These are phyloP conservation scores for Thomomys bottae DNA, from an alignment of 2,113 vertebrate species.

Conservation along the genomic window DNA sequence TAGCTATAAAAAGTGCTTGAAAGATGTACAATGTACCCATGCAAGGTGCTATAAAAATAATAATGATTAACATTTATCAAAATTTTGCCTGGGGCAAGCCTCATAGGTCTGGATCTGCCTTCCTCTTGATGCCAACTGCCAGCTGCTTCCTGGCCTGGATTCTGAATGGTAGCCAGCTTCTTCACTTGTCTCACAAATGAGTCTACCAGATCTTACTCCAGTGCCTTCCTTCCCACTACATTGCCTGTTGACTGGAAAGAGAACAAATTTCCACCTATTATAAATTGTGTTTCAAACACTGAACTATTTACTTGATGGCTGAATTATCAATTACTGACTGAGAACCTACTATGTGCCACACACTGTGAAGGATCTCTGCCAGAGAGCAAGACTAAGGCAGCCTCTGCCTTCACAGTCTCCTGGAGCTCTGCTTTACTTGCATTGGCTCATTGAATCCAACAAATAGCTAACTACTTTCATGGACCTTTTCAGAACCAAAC, in stretches of 20 bases:
- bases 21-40: not conserved
- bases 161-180: constrained; percentile 30
- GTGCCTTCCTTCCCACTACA: not conserved
- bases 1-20: not conserved
- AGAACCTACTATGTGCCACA: not conserved
- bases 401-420: not conserved
- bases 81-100: not conserved
- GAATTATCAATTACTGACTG: not conserved
- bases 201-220: not conserved
- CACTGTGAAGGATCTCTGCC: not conserved
- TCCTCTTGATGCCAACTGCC: not conserved
- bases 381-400: not conserved
- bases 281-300: not conserved
- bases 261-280: not conserved
- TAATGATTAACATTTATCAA: constrained; percentile 22
- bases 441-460: not conserved
- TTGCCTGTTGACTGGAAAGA: not conserved
- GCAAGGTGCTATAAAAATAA: constrained; percentile 29
- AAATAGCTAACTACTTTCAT: not conserved
- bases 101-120: not conserved
- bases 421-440: not conserved
- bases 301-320: not conserved
- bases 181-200: not conserved
- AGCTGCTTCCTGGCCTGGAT: not conserved
- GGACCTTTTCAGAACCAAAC: not conserved